These are phyloP conservation scores for Phortica okadai DNA, from an alignment of 2,888 invertebrate species.

Conservation along the genomic window DNA sequence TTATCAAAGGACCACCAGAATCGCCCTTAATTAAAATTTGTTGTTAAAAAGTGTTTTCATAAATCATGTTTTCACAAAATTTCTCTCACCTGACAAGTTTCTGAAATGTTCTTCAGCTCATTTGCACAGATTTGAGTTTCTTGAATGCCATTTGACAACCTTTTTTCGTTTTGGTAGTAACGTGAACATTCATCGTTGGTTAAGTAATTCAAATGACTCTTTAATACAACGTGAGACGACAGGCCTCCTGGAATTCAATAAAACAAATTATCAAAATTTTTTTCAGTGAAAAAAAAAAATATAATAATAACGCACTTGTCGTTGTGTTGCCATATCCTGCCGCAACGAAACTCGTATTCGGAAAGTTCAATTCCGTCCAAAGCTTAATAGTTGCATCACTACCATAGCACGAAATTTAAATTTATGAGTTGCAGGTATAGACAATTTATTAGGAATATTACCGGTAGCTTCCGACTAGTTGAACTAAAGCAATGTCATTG, in stretches of 20 bases:
- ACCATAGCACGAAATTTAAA: background rate
- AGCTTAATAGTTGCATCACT: background rate
- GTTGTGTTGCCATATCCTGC: constrained; percentile 79
- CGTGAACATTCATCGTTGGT: constrained; percentile 36
- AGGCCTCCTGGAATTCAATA: constrained; percentile 42
- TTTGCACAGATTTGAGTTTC: constrained; percentile 47
- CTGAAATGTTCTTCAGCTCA: constrained; percentile 24
- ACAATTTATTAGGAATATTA: background rate
- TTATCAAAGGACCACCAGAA: constrained; percentile 24
- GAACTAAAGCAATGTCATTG: constrained; percentile 8
- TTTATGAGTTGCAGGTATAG: background rate
- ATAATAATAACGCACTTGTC: constrained; percentile 51
- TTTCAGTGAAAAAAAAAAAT: background rate
- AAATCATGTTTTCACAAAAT: background rate
- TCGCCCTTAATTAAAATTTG: constrained; percentile 1
- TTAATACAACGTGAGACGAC: constrained; percentile 41
- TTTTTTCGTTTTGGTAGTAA: constrained; percentile 13
- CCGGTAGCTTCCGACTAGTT: background rate
- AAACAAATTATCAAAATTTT: background rate
- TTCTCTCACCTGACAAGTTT: constrained; percentile 18
- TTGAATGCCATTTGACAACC: constrained; percentile 39
- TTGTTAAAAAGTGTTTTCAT: background rate
- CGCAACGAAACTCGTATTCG: constrained; percentile 76
- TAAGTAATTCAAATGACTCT: constrained; percentile 33
- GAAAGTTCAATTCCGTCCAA: constrained; percentile 62